phyloP scores from a whole-genome alignment of 53 echinoderm and acorn worm species.

The Arbacia lixula region DNA sequence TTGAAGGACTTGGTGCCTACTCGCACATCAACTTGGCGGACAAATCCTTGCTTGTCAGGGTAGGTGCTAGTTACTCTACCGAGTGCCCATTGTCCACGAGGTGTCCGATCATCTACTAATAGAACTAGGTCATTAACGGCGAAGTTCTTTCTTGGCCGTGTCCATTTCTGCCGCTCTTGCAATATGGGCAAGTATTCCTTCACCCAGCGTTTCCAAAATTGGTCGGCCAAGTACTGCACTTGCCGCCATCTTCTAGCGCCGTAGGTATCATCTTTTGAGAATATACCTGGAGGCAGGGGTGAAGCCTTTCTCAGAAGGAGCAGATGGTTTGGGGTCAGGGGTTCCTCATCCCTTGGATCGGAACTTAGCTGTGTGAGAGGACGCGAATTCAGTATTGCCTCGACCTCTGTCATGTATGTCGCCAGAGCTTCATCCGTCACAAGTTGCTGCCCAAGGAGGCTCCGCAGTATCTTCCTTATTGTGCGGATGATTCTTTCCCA shows the following conservation, averaged over 20 bases:
- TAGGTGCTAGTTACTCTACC: conserved; percentile 38
- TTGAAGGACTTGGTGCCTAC: conserved; percentile 44
- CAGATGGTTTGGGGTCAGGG: conserved; percentile 74
- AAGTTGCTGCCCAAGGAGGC: conserved; percentile 32
- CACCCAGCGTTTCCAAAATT: conserved; percentile 55
- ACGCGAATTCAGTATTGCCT: conserved; percentile 69
- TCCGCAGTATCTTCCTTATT: conserved; percentile 34
- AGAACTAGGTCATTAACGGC: conserved; percentile 45
- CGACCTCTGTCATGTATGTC: conserved; percentile 69
- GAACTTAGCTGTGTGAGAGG: conserved; percentile 66
- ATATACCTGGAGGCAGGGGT: conserved; percentile 45
- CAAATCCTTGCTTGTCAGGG: conserved; percentile 65
- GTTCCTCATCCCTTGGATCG: conserved; percentile 61
- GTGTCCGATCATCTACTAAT: conserved; percentile 27
- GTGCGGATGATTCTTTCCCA: conserved; percentile 70
- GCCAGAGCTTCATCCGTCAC: conserved; percentile 42
- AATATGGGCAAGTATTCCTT: conserved; percentile 74
- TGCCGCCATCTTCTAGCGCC: conserved; percentile 66
- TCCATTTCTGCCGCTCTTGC: conserved; percentile 65
- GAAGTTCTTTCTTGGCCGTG: conserved; percentile 43
- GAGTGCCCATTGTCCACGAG: conserved; percentile 54
- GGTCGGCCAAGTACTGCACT: conserved; percentile 58
- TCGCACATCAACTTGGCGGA: conserved; percentile 65
- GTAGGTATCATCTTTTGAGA: conserved; percentile 57
- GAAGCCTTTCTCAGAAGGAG: conserved; percentile 49